Base-by-base conservation (phyloP, 2,797 vertebrate species). In the Adrianichthys oophorus region DNA sequence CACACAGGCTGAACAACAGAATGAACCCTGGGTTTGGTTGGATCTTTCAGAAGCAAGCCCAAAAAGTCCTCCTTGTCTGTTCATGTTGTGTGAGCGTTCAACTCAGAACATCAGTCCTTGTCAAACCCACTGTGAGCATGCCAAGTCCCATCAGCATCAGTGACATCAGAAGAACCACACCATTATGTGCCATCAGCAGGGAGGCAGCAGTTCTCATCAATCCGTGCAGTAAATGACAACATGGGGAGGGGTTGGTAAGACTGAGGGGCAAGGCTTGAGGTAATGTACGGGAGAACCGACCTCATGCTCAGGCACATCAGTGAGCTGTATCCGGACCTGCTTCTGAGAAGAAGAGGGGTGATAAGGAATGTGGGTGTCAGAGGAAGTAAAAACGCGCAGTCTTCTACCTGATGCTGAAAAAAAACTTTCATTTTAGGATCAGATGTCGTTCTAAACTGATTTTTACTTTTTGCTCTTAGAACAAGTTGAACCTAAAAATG, bases 251-350 rank as follows among this genome's bases (percentile, higher is more conserved):
- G 45, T 15, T 62, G 51, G 16, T 1, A 19, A 19, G 54, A n/a
- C 24, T 47, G 19, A 40, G 29, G 15, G 52, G n/a, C 15, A 29
- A 23, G 24, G 29, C 41, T 49, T 65, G 55, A 54, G 15, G 40
- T 46, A 59, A 47, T 61, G 46, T 48, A 64, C 65, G 48, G 63
- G 68, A 42, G 56, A 70, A 93, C 91, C 88, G 70, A 93, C 92
- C 91, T 92, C 83, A 49, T 85, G 85, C 85, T 89, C 83, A 59
- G 84, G 82, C 76, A 68, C 41, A 10, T 91, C 90, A 87, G 23
- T 88, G 85, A 92, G 83, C 82, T 91, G 90, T 83, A 93, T 92
- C 90, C 90, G 87, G 56, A 92, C 92, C 73, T 92, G 91, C 86
- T 92, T 93, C 92, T 93, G 83, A 74, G 84, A 76, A 87, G 80